Evolutionary conservation across 1,140 invertebrate genomes (phyloP).

Genomic region (Phortica variegata): DNA sequence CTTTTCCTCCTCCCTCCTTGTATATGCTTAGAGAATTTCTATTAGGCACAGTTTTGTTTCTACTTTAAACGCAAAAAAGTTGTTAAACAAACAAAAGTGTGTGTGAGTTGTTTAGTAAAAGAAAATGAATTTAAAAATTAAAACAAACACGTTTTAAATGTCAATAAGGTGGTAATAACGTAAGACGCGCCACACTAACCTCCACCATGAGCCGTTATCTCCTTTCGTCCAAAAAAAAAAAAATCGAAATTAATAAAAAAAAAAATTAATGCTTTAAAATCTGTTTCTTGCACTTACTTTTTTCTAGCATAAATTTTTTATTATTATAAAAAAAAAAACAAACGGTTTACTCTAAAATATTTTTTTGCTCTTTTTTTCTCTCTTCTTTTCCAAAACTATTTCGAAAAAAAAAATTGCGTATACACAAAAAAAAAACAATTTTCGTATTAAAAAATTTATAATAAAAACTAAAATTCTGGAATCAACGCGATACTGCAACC

Average conservation of each 20-base stretch:
- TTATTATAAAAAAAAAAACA: too few relatives aligned
- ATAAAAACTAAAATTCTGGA: not conserved
- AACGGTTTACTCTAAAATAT: not conserved
- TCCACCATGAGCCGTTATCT: conserved; percentile 28
- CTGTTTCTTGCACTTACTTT: too few relatives aligned
- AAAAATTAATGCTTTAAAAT: conserved; percentile 1
- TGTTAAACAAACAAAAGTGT: conserved; percentile 1
- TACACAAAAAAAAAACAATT: too few relatives aligned
- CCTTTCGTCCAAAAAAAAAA: conserved; percentile 11
- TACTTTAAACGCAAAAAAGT: not conserved
- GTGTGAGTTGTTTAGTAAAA: not conserved
- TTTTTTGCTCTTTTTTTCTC: not conserved
- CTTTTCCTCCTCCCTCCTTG: too few relatives aligned
- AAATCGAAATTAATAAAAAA: conserved; percentile 14
- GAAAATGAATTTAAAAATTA: conserved; percentile 1
- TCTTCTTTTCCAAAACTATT: not conserved
- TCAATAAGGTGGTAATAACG: conserved; percentile 47
- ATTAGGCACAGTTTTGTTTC: conserved; percentile 40
- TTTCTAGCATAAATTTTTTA: too few relatives aligned
- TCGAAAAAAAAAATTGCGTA: too few relatives aligned
- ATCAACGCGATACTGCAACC: too few relatives aligned
- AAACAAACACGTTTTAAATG: conserved; percentile 9
- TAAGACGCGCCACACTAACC: conserved; percentile 52
- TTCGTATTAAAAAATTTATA: not conserved
- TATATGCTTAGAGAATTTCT: conserved; percentile 56